Percentiles rank a stretch among this genome's conserved stretches.
phyloP scores from a whole-genome alignment of 2,888 invertebrate genomes.

The Drosophila neotestacea region DNA sequence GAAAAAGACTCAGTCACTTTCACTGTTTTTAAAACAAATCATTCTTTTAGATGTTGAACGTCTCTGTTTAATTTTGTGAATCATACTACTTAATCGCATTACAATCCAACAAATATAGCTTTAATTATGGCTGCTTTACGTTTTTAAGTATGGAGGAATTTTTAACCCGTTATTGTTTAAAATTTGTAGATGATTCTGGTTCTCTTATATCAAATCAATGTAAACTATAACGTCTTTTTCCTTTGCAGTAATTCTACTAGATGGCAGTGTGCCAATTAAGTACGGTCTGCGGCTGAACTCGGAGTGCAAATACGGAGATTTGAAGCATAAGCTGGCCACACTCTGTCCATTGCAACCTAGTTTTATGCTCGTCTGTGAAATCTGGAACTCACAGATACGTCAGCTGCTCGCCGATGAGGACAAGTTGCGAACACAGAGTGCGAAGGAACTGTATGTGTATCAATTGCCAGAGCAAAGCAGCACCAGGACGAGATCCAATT shows the following conservation, averaged over 20 bases:
- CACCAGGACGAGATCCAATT: conserved; percentile 82
- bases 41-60: no score
- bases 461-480: conserved; percentile 87
- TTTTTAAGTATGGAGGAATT: no score
- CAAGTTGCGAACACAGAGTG: conserved; percentile 86
- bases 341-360: conserved; percentile 88
- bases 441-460: conserved; percentile 89
- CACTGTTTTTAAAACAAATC: no score
- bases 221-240: no score
- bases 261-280: conserved; percentile 93
- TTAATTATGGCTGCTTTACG: no score
- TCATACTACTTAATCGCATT: no score
- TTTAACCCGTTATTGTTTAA: no score
- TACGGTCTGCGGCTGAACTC: conserved; percentile 94
- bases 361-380: conserved; percentile 90
- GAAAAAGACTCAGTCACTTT: no score
- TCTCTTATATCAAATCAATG: no score
- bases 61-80: no score
- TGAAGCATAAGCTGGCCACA: conserved; percentile 90
- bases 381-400: conserved; percentile 89
- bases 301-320: conserved; percentile 91
- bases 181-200: no score
- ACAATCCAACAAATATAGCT: no score
- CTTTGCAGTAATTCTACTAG: conserved; percentile 89
- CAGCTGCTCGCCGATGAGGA: conserved; percentile 87